phyloP scores from a whole-genome alignment of 2,888 invertebrate species.

The Noctua fimbriata region DNA sequence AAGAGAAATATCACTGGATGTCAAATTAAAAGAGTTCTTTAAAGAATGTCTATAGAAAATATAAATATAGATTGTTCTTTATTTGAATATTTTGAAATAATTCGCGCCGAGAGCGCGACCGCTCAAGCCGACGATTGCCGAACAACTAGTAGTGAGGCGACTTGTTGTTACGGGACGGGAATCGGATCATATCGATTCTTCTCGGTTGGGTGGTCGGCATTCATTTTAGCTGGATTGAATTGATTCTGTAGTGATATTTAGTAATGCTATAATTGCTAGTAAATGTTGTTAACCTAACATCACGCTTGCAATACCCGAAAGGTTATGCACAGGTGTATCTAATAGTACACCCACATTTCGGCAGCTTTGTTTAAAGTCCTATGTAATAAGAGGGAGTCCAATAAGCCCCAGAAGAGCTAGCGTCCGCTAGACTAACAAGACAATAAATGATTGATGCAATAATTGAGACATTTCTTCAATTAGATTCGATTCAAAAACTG shows the following conservation, averaged over 20 bases:
- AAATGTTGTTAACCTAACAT: not conserved
- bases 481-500: not conserved
- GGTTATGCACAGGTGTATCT: not conserved
- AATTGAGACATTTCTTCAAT: not conserved
- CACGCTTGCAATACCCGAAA: not conserved
- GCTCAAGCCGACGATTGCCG: constrained; percentile 74
- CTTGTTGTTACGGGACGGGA: constrained; percentile 55
- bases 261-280: not conserved
- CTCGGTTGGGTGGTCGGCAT: constrained; percentile 21
- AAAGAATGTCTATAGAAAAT: constrained; percentile 19
- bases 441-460: not conserved
- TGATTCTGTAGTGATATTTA: constrained; percentile 5
- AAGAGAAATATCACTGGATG: constrained; percentile 31
- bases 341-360: not conserved
- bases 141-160: constrained; percentile 83
- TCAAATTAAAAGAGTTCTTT: constrained; percentile 26
- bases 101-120: constrained; percentile 77
- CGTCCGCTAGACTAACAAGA: not conserved
- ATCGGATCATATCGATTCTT: constrained; percentile 62
- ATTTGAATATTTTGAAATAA: constrained; percentile 54
- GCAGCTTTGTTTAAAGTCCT: not conserved
- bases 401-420: not conserved
- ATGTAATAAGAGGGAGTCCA: too few species aligned
- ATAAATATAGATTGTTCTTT: constrained; percentile 46
- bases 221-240: constrained; percentile 25